Percentiles rank a stretch among this genome's conserved stretches.
phyloP scores from a whole-genome alignment of 2,797 vertebrate genomes.

The Phylloscopus collybita region DNA sequence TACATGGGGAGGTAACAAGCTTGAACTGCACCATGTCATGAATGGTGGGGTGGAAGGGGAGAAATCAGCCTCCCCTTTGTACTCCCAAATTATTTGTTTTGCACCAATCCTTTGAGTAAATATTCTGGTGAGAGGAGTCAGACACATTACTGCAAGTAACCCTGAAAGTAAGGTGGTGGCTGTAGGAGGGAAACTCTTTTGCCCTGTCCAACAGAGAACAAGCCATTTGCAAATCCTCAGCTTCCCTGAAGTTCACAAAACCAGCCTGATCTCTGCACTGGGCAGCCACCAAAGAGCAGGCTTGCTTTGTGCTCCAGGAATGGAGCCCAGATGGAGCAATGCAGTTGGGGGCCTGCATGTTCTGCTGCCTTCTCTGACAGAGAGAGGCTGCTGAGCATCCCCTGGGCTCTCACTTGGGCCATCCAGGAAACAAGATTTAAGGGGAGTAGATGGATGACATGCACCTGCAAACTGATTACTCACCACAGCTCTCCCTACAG shows the following conservation, averaged over 20 bases:
- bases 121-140: background rate
- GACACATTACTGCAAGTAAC: background rate
- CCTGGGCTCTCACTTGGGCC: background rate
- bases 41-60: background rate
- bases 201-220: background rate
- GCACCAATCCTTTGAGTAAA: background rate
- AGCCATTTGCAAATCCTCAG: background rate
- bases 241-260: background rate
- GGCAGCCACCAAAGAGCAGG: background rate
- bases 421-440: background rate
- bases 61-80: background rate
- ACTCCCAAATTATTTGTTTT: background rate
- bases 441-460: background rate
- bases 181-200: background rate
- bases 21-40: background rate
- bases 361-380: background rate
- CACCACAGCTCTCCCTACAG: background rate
- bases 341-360: accelerated
- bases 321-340: accelerated
- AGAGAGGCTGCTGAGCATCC: background rate
- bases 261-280: background rate
- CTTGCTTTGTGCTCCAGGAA: background rate
- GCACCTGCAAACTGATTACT: background rate
- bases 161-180: background rate
- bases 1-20: slow-evolving; percentile 60